Conservation (phyloP, 1,140 invertebrate species). For the Drosophila erecta region DNA sequence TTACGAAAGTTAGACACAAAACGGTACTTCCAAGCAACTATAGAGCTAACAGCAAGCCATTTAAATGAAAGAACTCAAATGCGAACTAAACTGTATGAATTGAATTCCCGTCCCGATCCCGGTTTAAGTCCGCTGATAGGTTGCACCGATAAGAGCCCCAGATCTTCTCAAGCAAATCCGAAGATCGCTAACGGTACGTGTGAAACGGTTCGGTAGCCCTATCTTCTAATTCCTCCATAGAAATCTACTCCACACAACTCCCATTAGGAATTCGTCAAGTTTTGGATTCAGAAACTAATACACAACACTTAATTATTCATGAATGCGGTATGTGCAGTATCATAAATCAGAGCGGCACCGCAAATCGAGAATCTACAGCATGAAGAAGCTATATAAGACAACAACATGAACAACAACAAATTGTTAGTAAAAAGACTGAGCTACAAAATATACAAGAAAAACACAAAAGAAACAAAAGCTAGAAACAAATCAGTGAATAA, state of each 20-base stretch:
- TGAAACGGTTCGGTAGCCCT: background rate
- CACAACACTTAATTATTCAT: conserved; percentile 17
- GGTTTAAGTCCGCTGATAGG: background rate
- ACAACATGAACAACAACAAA: conserved; percentile 61
- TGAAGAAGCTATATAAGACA: conserved; percentile 42
- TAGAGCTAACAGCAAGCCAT: conserved; percentile 70
- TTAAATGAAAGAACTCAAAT: conserved; percentile 35
- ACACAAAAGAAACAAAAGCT: conserved; percentile 17
- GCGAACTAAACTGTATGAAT: conserved; percentile 40
- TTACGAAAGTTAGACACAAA: conserved; percentile 74
- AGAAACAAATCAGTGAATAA: conserved; percentile 23
- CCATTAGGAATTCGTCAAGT: conserved; percentile 18
- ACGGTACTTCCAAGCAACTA: conserved; percentile 82
- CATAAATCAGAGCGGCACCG: conserved; percentile 19
- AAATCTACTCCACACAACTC: conserved; percentile 11
- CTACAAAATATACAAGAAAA: conserved; percentile 73
- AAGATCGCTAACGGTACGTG: conserved; percentile 1
- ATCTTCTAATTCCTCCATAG: background rate
- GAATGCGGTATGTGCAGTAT: conserved; percentile 13
- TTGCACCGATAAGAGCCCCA: background rate
- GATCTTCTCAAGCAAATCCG: background rate
- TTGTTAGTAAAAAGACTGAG: conserved; percentile 84
- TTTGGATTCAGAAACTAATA: conserved; percentile 19
- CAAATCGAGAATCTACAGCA: conserved; percentile 27
- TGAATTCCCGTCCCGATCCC: conserved; percentile 7